Conservation (phyloP, 2,888 invertebrate species). For the Aplocera efformata region DNA sequence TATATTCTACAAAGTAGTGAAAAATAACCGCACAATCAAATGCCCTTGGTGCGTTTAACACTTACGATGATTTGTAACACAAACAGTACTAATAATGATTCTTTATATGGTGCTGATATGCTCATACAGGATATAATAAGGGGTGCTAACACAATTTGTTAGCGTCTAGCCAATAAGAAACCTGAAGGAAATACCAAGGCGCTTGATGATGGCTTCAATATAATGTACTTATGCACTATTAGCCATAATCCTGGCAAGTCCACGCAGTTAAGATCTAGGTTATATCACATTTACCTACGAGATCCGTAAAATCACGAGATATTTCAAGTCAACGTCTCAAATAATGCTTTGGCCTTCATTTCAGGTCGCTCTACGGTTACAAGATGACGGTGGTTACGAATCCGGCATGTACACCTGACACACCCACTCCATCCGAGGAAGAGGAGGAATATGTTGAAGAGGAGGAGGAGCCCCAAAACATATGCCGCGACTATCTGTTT, state of each 20-base stretch:
- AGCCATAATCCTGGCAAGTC: too few species aligned
- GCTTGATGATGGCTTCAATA: conserved; percentile 3
- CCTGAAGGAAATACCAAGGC: conserved; percentile 29
- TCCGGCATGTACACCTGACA: conserved; percentile 48
- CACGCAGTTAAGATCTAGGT: too few species aligned
- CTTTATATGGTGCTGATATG: conserved; percentile 66
- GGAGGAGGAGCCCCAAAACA: conserved; percentile 31
- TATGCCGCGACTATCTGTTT: conserved; percentile 9
- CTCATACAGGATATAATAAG: conserved; percentile 56
- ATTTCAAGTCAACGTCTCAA: background rate
- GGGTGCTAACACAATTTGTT: conserved; percentile 55
- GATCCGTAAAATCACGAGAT: background rate
- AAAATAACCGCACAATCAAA: conserved; percentile 36
- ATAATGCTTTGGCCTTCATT: conserved; percentile 31
- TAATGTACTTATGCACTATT: too few species aligned
- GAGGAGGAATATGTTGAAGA: conserved; percentile 44
- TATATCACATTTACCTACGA: background rate
- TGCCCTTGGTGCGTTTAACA: conserved; percentile 71
- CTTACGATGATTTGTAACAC: conserved; percentile 54
- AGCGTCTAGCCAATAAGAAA: conserved; percentile 45
- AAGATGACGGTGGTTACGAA: conserved; percentile 75
- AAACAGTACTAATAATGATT: conserved; percentile 67
- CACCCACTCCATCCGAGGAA: conserved; percentile 14
- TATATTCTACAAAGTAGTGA: conserved; percentile 14
- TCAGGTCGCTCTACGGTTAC: conserved; percentile 44